Base-by-base conservation (phyloP, 2,888 invertebrate genomes). In the Drosophila anomelani region DNA sequence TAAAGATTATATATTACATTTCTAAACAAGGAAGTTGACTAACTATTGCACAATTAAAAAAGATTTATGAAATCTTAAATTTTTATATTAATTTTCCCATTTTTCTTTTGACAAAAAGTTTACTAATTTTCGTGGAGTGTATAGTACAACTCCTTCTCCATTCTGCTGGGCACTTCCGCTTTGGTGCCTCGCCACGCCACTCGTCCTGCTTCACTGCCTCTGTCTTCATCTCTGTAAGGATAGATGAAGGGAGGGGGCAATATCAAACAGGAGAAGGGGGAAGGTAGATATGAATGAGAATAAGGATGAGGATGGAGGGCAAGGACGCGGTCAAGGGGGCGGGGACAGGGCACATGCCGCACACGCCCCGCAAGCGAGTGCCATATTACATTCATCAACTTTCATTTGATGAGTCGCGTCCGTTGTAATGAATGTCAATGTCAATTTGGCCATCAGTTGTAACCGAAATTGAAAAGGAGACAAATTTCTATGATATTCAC, bases 121-220 rank as follows among this genome's bases (percentile, higher is more conserved):
- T 12, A 4, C 34, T 12, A 34, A 10, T 34, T 34, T 59, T 34
- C 3, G 26, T 10, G 1, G 0, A 29, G 64, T 64, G 66, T 44
- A 66, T n/a, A 26, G 66, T 44, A 66, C n/a, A 26, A 17, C 34
- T 39, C 41, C 38, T 47, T 60, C 34, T 43, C 66, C 82, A 74
- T 79, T 75, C 71, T 71, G 63, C 38, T 74, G 76, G 67, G 77
- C 56, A 69, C 80, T 89, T 88, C 88, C 85, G 88, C 85, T 77
- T 77, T 82, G 62, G 73, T 85, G 88, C 79, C 75, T 84, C 47
- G 61, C 63, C 63, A 59, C 71, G 61, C 59, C 63, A 59, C 71
- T 58, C 71, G 79, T 76, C 70, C 56, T 76, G 79, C 78, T 76
- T 76, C 64, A 74, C 58, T 83, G 84, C 75, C 62, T 72, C 44